Base-by-base conservation (phyloP, 1,140 invertebrate species). In the Sogatella furcifera region DNA sequence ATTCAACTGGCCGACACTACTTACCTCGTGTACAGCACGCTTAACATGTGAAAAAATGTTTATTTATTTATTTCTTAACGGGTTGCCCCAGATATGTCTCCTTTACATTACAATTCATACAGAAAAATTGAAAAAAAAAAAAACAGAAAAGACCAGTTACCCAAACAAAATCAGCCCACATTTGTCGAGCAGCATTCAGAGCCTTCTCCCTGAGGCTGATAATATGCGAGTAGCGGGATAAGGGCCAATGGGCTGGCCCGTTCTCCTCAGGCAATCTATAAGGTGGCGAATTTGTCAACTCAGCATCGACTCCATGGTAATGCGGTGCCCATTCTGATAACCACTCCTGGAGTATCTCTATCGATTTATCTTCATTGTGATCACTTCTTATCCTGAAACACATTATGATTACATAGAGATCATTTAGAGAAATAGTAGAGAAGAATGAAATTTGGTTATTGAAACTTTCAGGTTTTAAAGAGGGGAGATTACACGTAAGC, bases 151-250 rank as follows among this genome's bases (percentile, higher is more conserved):
- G 56, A 24, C 62, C 62, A 68, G 71, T 76, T 77, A 90, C 88
- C 76, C 89, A 87, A 65, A 92, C 71, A 74, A 83, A 95, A 76
- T 94, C 90, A 44, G 90, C 88, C 89, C 90, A 93, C 22, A 81
- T 79, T 62, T 79, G 72, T 64, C 86, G 80, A 0, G 84, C 91
- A 73, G 82, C 78, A 43, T 81, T 70, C 1, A 97, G 69, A 13
- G 89, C 88, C 69, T 84, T 74, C 73, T 98, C 90, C 68, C 92
- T 81, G 55, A 95, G 72, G 34, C 79, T 69, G 56, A 96, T 95
- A 1, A 97, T 73, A 74, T 95, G 87, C 14, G 78, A 72, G 76
- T 93, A 95, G 68, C 92, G 79, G 57, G 78, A 74, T 1, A 74
- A 64, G 5, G 85, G 82, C 92, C 94, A 95, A 69, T 92, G 80